Conservation (phyloP, 2,113 vertebrate genomes). For the mouse (Mus musculus) region DNA sequence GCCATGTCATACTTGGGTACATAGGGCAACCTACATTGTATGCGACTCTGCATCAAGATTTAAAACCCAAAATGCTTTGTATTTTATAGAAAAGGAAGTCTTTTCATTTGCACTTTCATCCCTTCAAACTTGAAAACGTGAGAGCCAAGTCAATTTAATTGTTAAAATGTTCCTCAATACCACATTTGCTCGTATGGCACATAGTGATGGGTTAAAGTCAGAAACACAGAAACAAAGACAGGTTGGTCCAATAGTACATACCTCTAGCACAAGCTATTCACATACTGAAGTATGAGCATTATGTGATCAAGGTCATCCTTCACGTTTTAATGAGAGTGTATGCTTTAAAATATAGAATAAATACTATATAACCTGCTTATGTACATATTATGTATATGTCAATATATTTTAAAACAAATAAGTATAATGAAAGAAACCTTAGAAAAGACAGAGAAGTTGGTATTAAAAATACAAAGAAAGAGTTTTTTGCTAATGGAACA, state of each 20-base stretch:
- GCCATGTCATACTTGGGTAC: neutral
- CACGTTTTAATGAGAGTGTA: neutral
- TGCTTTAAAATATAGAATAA: neutral
- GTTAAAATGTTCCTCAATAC: neutral
- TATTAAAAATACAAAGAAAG: neutral
- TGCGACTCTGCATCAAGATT: neutral
- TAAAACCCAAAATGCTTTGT: neutral
- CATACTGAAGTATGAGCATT: neutral
- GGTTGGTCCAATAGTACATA: too few species aligned
- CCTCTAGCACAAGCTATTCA: neutral
- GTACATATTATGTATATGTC: neutral
- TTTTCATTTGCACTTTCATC: neutral
- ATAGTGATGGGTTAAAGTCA: neutral
- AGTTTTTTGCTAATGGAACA: neutral
- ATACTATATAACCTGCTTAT: neutral
- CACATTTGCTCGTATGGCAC: neutral
- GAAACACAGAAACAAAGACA: neutral
- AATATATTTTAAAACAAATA: neutral
- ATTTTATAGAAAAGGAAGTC: neutral
- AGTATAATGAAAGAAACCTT: neutral
- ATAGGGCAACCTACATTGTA: neutral
- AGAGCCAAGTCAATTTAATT: neutral
- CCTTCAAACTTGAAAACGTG: neutral
- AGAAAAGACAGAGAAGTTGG: neutral
- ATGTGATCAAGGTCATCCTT: neutral